Evolutionary conservation across 35 echinoderm and acorn worm genomes (phyloP).

Genomic region (Ptychodera flava): DNA sequence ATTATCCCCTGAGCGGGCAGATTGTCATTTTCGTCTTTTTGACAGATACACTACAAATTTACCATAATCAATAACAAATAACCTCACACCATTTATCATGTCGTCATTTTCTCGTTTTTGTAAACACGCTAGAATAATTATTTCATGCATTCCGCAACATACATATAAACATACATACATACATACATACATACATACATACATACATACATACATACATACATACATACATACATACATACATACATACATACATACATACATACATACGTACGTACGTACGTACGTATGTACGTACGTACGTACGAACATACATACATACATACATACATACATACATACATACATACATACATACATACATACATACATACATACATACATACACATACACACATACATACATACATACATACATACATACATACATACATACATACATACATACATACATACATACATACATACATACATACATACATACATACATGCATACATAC

Average conservation of each 20-base stretch:
- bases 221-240: slow-evolving; percentile 2
- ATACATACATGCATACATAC: not conserved
- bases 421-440: not conserved
- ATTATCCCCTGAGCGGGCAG: too few species aligned
- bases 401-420: not conserved
- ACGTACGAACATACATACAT: not conserved
- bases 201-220: not conserved
- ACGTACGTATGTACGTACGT: not conserved
- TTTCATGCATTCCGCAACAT: not conserved
- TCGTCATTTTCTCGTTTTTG: too few species aligned
- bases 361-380: not conserved
- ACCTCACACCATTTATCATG: too few species aligned
- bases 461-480: not conserved
- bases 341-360: slow-evolving; percentile 2
- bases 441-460: not conserved
- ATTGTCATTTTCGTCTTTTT: too few species aligned
- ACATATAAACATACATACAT: not conserved
- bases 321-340: not conserved
- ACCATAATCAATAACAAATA: too few species aligned
- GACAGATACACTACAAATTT: too few species aligned
- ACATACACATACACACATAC: not conserved
- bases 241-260: slow-evolving; percentile 2
- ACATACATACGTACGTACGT: not conserved
- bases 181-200: not conserved
- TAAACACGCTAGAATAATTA: too few species aligned